Evolutionary conservation across 2,888 invertebrate species (phyloP).

Genomic region (Diarsia mendica): DNA sequence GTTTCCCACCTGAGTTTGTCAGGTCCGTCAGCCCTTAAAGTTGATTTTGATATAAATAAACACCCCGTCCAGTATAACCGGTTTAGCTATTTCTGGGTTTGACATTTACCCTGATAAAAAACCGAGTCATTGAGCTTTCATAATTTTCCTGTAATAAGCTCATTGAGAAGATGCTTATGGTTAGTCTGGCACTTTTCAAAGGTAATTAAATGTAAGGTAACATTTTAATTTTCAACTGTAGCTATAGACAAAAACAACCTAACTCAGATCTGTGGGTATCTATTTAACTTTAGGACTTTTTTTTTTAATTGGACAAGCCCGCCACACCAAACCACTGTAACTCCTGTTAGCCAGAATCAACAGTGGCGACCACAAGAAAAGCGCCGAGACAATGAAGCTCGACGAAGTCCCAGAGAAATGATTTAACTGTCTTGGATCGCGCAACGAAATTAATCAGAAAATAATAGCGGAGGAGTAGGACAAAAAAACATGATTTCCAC

Average conservation of each 20-base stretch:
- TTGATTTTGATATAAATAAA: slow-evolving; percentile 24
- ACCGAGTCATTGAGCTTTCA: slow-evolving; percentile 26
- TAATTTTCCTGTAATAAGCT: slow-evolving; percentile 1
- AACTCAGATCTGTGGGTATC: too few species aligned
- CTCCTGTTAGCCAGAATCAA: too few species aligned
- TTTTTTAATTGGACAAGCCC: too few species aligned
- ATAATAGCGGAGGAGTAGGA: too few species aligned
- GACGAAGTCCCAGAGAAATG: too few species aligned
- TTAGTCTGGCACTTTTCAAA: background rate
- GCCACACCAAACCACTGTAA: too few species aligned
- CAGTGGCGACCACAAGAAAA: too few species aligned
- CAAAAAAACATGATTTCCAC: too few species aligned
- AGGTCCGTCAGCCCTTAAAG: background rate
- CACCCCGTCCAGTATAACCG: background rate
- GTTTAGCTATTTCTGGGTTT: slow-evolving; percentile 7
- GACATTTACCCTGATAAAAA: slow-evolving; percentile 34
- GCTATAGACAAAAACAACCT: background rate
- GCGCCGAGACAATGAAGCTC: too few species aligned
- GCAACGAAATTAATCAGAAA: too few species aligned
- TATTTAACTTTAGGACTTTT: background rate
- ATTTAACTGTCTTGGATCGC: too few species aligned
- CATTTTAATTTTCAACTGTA: too few species aligned
- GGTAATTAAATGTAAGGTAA: background rate
- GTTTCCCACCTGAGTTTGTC: background rate
- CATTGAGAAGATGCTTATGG: background rate